These are phyloP conservation scores for Nannoperca australis DNA, from an alignment of 2,797 vertebrate genomes.

Conservation along the genomic window DNA sequence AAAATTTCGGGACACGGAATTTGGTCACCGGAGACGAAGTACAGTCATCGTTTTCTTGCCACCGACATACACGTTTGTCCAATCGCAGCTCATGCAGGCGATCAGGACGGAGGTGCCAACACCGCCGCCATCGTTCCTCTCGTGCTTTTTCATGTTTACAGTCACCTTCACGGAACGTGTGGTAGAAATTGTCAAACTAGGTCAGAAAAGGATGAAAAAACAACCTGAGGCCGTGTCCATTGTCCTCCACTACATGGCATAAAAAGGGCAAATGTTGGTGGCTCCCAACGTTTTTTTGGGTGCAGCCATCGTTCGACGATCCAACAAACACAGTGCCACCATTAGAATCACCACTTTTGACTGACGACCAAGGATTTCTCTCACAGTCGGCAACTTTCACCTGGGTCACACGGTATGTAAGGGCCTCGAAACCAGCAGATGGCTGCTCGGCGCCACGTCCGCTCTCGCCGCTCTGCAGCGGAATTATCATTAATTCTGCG, in stretches of 20 bases:
- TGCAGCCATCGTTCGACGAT: background rate
- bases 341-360: background rate
- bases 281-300: background rate
- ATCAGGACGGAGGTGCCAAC: background rate
- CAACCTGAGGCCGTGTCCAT: background rate
- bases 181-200: background rate
- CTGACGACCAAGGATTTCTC: background rate
- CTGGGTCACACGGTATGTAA: background rate
- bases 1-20: background rate
- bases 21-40: too few relatives aligned
- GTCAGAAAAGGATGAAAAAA: background rate
- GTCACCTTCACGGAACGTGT: fast-evolving
- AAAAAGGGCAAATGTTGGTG: background rate
- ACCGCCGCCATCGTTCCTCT: background rate
- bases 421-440: slow-evolving; percentile 18
- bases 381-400: background rate
- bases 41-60: background rate
- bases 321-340: background rate
- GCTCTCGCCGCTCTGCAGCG: slow-evolving; percentile 1
- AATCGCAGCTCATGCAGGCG: background rate
- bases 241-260: too few relatives aligned
- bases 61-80: background rate
- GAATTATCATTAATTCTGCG: slow-evolving; percentile 29
- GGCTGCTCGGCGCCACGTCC: slow-evolving; percentile 17
- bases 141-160: background rate